Conservation (phyloP, 2,888 invertebrate species). For the Coelinius sp. region DNA sequence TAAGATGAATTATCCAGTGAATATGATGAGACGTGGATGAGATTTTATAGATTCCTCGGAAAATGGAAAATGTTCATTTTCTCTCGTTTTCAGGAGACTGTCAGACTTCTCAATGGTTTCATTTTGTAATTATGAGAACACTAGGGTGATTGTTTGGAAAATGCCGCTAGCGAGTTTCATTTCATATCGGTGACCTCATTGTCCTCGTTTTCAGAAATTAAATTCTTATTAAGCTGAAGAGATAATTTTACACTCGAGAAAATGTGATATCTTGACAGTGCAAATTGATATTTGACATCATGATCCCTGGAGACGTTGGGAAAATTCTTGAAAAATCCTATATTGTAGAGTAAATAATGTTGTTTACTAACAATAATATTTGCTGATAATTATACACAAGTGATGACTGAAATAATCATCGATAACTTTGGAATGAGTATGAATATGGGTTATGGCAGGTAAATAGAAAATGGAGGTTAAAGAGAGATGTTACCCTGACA, state of each 20-base stretch:
- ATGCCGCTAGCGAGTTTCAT: slow-evolving; percentile 43
- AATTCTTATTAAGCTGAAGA: background rate
- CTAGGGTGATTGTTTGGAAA: slow-evolving; percentile 40
- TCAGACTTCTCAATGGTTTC: slow-evolving; percentile 39
- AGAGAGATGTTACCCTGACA: no score
- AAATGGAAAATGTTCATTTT: slow-evolving; percentile 9
- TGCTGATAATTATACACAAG: no score
- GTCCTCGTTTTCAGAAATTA: slow-evolving; percentile 30
- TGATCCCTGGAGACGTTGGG: no score
- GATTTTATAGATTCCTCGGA: background rate
- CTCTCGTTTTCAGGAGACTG: background rate
- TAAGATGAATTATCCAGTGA: background rate
- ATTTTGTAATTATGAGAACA: slow-evolving; percentile 44
- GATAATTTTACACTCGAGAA: background rate
- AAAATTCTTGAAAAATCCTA: no score
- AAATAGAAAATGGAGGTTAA: no score
- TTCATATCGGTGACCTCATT: slow-evolving; percentile 50
- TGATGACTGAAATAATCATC: no score
- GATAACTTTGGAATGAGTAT: no score
- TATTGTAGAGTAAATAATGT: no score
- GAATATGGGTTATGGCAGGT: no score
- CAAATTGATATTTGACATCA: no score
- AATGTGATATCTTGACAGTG: background rate
- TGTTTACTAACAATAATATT: no score
- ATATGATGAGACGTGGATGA: background rate